A percentile compares a stretch with the other conserved stretches of the same genome.
These are phyloP conservation scores for Chaenogobius annularis DNA, from an alignment of 2,113 vertebrate genomes.

Conservation along the genomic window DNA sequence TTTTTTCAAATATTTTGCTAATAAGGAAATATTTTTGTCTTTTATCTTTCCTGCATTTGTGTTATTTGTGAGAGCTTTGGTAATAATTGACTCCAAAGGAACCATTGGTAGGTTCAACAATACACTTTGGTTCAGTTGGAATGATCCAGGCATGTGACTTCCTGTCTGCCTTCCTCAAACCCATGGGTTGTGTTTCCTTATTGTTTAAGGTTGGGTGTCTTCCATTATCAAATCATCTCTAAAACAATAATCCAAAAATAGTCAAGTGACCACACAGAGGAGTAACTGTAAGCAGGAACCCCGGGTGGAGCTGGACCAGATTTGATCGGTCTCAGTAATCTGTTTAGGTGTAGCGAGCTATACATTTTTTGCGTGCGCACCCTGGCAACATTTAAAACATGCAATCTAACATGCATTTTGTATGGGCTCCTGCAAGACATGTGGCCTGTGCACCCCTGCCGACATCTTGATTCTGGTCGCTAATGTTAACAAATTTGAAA, in stretches of 20 bases:
- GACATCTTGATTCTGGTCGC: too few relatives aligned
- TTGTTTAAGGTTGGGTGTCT: conserved; percentile 24
- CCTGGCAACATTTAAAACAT: too few relatives aligned
- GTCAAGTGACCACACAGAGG: conserved; percentile 29
- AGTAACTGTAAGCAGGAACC: conserved; percentile 21
- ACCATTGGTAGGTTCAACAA: neutral
- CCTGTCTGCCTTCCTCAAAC: conserved; percentile 18
- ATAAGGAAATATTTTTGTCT: neutral
- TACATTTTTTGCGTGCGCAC: neutral
- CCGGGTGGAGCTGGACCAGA: conserved; percentile 10
- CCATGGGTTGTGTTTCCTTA: conserved; percentile 11
- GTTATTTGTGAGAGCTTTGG: neutral
- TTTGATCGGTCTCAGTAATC: neutral
- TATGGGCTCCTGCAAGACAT: too few relatives aligned
- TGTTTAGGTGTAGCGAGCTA: neutral
- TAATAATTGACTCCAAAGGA: neutral
- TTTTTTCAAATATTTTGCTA: neutral
- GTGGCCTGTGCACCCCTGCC: too few relatives aligned
- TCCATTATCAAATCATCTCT: conserved; percentile 32
- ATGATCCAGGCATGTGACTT: conserved; percentile 20
- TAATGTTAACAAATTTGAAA: too few relatives aligned
- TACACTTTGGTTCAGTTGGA: neutral
- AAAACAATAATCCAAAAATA: conserved; percentile 70
- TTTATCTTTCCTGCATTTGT: neutral
- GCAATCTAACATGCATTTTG: too few relatives aligned